These are phyloP conservation scores for Ellobius talpinus DNA, from an alignment of 2,113 vertebrate species.

Conservation along the genomic window DNA sequence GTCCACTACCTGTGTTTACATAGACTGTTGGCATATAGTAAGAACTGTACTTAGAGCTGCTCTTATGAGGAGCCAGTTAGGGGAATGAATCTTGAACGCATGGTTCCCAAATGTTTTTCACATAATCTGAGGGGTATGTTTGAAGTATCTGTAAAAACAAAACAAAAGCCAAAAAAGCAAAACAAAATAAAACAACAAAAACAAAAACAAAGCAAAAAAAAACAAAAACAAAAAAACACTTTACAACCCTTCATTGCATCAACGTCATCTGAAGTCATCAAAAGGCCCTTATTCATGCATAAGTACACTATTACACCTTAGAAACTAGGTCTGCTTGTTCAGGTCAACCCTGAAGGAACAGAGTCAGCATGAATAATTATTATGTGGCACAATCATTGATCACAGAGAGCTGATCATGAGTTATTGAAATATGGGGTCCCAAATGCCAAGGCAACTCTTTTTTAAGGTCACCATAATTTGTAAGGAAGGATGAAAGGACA, in stretches of 20 bases:
- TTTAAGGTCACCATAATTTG: slow-evolving; percentile 29
- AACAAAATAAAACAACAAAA: not conserved
- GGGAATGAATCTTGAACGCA: not conserved
- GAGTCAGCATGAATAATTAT: not conserved
- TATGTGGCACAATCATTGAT: not conserved
- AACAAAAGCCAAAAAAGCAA: not conserved
- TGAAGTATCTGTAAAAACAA: not conserved
- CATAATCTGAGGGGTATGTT: not conserved
- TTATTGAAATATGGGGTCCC: slow-evolving; percentile 24
- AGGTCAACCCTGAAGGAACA: slow-evolving; percentile 7
- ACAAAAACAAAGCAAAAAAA: not conserved
- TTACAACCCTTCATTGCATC: not conserved
- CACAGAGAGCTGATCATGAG: not conserved
- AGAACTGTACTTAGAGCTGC: not conserved
- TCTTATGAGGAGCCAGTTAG: not conserved
- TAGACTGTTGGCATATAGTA: not conserved
- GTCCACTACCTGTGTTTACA: not conserved
- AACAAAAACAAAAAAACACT: not conserved
- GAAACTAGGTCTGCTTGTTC: not conserved
- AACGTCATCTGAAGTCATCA: not conserved
- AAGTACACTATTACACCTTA: not conserved
- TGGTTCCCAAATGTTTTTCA: not conserved
- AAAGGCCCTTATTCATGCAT: not conserved
- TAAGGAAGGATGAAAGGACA: slow-evolving; percentile 10
- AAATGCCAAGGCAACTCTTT: not conserved